A percentile compares a stretch with the other conserved stretches of the same genome.
Conservation (phyloP, 2,888 invertebrate genomes). For the Opisthograptis luteolata region DNA sequence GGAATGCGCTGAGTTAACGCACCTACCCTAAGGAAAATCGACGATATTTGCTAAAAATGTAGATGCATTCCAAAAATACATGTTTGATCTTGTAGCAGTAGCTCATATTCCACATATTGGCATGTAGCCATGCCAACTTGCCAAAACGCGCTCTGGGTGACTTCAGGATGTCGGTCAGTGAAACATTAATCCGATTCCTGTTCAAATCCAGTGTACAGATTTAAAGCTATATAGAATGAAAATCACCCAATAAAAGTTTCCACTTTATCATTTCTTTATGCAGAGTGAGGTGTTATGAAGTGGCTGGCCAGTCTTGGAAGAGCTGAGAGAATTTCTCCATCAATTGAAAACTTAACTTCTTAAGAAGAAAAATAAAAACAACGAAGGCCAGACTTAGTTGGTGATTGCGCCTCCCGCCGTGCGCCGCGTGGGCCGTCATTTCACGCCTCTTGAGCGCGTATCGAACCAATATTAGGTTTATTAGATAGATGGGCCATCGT, state of each 20-base stretch:
- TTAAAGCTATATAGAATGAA: conserved; percentile 34
- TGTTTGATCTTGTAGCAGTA: conserved; percentile 26
- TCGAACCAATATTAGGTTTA: conserved; percentile 83
- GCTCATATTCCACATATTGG: conserved; percentile 41
- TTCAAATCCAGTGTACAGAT: conserved; percentile 15
- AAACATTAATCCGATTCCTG: conserved; percentile 21
- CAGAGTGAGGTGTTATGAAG: conserved; percentile 46
- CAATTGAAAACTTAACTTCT: conserved; percentile 27
- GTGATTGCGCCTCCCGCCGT: conserved; percentile 49
- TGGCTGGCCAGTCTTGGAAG: conserved; percentile 38
- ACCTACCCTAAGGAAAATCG: conserved; percentile 27
- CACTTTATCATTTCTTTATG: conserved; percentile 54
- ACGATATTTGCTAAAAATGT: background rate
- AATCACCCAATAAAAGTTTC: conserved; percentile 49
- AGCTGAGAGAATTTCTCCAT: conserved; percentile 39
- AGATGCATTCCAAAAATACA: background rate
- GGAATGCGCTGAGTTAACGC: conserved; percentile 57
- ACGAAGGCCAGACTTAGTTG: conserved; percentile 56
- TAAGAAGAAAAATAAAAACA: conserved; percentile 49
- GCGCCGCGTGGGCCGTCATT: conserved; percentile 66
- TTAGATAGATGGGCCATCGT: conserved; percentile 76
- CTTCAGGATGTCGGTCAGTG: conserved; percentile 25
- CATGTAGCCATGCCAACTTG: conserved; percentile 36
- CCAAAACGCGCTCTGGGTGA: conserved; percentile 36
- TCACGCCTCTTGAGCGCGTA: conserved; percentile 81